Evolutionary conservation across 2,113 vertebrate species (phyloP).

Genomic region (Rhizomys pruinosus): DNA sequence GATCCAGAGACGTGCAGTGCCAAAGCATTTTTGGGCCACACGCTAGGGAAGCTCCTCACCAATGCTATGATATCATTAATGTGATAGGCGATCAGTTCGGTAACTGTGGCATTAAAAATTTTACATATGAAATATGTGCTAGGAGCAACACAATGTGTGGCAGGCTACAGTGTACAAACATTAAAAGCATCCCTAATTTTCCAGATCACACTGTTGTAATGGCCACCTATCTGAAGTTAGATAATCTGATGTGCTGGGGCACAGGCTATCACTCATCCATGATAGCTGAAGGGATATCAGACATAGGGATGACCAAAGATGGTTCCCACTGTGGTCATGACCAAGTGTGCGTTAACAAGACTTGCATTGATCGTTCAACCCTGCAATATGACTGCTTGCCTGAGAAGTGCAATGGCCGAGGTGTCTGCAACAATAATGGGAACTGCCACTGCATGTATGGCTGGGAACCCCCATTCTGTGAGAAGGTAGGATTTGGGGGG

Average conservation of each 20-base stretch:
- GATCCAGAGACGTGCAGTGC: constrained; percentile 47
- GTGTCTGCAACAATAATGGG: constrained; percentile 75
- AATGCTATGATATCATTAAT: constrained; percentile 70
- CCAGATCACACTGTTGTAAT: not conserved
- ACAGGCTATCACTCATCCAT: constrained; percentile 4
- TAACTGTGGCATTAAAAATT: not conserved
- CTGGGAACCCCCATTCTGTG: constrained; percentile 88
- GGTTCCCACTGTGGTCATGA: constrained; percentile 57
- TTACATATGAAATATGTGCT: not conserved
- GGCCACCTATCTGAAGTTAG: not conserved
- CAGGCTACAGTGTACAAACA: constrained; percentile 68
- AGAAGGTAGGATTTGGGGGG: constrained; percentile 84
- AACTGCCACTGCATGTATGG: constrained; percentile 89
- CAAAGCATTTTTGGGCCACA: constrained; percentile 61
- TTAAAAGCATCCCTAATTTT: not conserved
- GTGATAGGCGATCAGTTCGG: constrained; percentile 51
- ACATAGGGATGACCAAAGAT: not conserved
- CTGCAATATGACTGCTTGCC: not conserved
- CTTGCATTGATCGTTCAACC: not conserved
- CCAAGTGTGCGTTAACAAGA: constrained; percentile 61
- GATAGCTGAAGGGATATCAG: not conserved
- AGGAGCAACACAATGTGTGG: constrained; percentile 21
- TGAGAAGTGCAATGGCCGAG: constrained; percentile 40
- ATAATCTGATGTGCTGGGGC: constrained; percentile 70
- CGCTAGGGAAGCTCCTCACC: constrained; percentile 17